Conservation (phyloP, 2,888 invertebrate genomes). For the Noctua pronuba region DNA sequence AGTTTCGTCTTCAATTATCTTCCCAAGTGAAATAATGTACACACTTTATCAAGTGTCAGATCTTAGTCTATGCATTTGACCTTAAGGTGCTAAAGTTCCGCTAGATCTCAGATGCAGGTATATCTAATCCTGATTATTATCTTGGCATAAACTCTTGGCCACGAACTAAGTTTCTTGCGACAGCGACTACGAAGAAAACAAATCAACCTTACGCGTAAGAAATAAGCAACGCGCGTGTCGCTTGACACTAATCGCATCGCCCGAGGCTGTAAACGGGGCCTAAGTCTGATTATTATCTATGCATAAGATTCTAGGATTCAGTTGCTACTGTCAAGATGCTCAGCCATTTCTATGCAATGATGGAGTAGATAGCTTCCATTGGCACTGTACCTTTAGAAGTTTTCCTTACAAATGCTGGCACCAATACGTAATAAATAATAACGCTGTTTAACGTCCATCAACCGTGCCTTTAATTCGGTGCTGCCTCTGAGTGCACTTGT, state of each 20-base stretch:
- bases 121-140: constrained; percentile 26
- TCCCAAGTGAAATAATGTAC: constrained; percentile 24
- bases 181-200: background rate
- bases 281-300: constrained; percentile 20
- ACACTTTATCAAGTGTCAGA: constrained; percentile 43
- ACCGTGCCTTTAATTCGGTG: constrained; percentile 57
- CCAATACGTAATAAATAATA: constrained; percentile 64
- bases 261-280: background rate
- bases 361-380: constrained; percentile 23
- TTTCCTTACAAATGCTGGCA: constrained; percentile 39
- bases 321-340: constrained; percentile 12
- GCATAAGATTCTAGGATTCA: constrained; percentile 20
- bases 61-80: constrained; percentile 52
- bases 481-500: constrained; percentile 55
- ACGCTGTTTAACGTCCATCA: constrained; percentile 67
- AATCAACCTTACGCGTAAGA: background rate
- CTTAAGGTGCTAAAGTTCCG: constrained; percentile 51
- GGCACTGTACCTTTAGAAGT: constrained; percentile 12
- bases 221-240: background rate
- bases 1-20: constrained; percentile 44
- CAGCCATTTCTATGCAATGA: constrained; percentile 35
- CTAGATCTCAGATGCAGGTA: constrained; percentile 33
- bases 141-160: constrained; percentile 26
- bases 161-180: background rate
- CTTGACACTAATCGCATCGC: background rate